Evolutionary conservation across 2,888 invertebrate species (phyloP), one percentile per base, ranked within the genome.

Genomic region (Hedychridium roseum): DNA sequence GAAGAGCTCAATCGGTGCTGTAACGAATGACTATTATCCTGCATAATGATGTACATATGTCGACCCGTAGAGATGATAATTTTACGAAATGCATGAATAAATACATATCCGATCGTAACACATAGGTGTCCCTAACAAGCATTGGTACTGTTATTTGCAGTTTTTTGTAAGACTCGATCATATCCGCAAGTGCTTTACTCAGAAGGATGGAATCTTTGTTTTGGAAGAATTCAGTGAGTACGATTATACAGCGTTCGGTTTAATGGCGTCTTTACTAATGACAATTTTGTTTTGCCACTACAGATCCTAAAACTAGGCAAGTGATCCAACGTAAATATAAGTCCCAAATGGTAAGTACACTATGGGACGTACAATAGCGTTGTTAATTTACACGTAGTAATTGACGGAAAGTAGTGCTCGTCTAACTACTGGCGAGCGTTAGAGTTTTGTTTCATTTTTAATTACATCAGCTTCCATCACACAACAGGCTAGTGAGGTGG

Each of bases 161-260:
- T 98, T 97, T 85, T 99, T 99, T 86, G 96, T 99, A 81, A 91
- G 97, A 80, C 88, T 99, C 84, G 93, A 94, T 83, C 97, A 97
- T 83, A 99, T 99, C 82, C 90, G 97, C 82, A 99, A 98, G 84
- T 99, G 99, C 85, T 98, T 97, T 85, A 97, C 98, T 54, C 96
- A 95, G 82, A 97, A 97, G 82, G 98, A 97, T 80, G 97, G 96
- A 80, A 92, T 98, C 82, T 99, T 99, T 86, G 92, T 99, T 78
- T 87, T 99, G 81, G 99, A 99, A 85, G 98, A 99, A 89, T 98
- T 92, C 84, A 98, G 98, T 99, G 87, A 95, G 97, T 92, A 70
- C 7, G n/a, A 7, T 11, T n/a, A 31, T 31, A 12, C 27, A 14
- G 17, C n/a, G 15, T 11, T 18, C 16, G n/a, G 16, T 14, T 4